Percentiles rank a stretch among this genome's conserved stretches.
phyloP scores from a whole-genome alignment of 1,140 invertebrate genomes.

The Drosophila truncata region DNA sequence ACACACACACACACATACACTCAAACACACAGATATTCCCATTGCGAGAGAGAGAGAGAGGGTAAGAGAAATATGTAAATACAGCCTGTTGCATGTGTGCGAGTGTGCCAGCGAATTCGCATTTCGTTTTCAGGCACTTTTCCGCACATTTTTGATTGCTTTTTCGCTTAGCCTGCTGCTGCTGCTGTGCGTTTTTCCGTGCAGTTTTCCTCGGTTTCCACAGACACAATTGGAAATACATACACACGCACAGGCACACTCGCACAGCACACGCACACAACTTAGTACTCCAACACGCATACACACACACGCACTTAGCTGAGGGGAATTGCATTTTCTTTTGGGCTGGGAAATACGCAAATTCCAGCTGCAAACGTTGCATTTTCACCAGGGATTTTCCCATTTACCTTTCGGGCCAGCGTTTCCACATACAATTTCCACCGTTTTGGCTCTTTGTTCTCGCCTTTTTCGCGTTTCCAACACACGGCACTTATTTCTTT shows the following conservation, averaged over 20 bases:
- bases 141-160: conserved; percentile 49
- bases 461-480: conserved; percentile 48
- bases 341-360: conserved; percentile 45
- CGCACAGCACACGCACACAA: conserved; percentile 42
- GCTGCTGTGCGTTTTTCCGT: conserved; percentile 38
- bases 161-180: conserved; percentile 35
- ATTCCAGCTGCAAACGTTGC: conserved; percentile 53
- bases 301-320: conserved; percentile 22
- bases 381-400: conserved; percentile 43
- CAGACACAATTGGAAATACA: conserved; percentile 75
- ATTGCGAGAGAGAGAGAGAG: conserved; percentile 51
- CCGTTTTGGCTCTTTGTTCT: conserved; percentile 46
- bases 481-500: conserved; percentile 51
- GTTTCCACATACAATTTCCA: conserved; percentile 30
- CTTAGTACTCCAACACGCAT: conserved; percentile 19
- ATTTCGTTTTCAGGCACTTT: conserved; percentile 55
- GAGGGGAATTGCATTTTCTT: conserved; percentile 46
- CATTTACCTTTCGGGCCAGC: conserved; percentile 62
- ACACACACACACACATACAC: conserved; percentile 8
- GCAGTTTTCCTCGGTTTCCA: conserved; percentile 59
- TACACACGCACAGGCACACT: conserved; percentile 23
- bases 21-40: conserved; percentile 26
- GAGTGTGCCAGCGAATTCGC: conserved; percentile 40
- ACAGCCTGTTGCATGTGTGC: conserved; percentile 62
- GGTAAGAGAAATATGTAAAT: conserved; percentile 67